These are phyloP conservation scores for Coleophora flavipennella DNA, from an alignment of 2,888 invertebrate genomes.

Conservation along the genomic window DNA sequence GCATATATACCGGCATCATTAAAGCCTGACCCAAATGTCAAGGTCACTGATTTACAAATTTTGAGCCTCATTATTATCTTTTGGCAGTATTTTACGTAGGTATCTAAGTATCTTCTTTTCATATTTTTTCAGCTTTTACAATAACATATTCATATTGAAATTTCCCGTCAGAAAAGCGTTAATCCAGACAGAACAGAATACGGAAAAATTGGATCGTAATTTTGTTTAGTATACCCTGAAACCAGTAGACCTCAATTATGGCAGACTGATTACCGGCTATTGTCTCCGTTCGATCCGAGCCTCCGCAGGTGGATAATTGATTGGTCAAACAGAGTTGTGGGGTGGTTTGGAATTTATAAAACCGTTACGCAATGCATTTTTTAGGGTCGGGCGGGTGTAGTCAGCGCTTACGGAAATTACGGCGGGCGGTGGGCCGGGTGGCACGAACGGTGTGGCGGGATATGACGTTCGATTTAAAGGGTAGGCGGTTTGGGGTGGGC, in stretches of 20 bases:
- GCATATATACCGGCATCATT: constrained; percentile 12
- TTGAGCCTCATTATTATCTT: constrained; percentile 12
- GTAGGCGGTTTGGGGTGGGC: constrained; percentile 40
- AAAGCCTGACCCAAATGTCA: constrained; percentile 26
- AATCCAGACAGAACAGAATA: neutral
- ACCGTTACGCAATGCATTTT: constrained; percentile 73
- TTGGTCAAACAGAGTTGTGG: constrained; percentile 49
- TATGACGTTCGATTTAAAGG: constrained; percentile 73
- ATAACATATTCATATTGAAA: neutral
- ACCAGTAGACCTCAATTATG: constrained; percentile 17
- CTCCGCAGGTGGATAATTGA: constrained; percentile 63
- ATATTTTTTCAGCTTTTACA: neutral
- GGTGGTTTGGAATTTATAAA: constrained; percentile 45
- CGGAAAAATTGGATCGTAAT: constrained; percentile 5
- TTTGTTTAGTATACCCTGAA: constrained; percentile 9
- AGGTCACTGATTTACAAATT: constrained; percentile 24
- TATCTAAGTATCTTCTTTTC: neutral
- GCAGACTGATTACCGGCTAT: constrained; percentile 24
- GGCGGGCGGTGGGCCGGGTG: constrained; percentile 37
- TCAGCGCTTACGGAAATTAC: constrained; percentile 69
- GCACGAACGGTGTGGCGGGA: constrained; percentile 56
- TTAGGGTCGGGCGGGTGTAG: constrained; percentile 63
- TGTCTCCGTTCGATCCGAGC: constrained; percentile 20
- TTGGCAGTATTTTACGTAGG: neutral
- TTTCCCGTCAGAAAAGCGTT: too few species aligned